Base-by-base conservation (phyloP, 2,888 invertebrate genomes). In the Andricus curvator region DNA sequence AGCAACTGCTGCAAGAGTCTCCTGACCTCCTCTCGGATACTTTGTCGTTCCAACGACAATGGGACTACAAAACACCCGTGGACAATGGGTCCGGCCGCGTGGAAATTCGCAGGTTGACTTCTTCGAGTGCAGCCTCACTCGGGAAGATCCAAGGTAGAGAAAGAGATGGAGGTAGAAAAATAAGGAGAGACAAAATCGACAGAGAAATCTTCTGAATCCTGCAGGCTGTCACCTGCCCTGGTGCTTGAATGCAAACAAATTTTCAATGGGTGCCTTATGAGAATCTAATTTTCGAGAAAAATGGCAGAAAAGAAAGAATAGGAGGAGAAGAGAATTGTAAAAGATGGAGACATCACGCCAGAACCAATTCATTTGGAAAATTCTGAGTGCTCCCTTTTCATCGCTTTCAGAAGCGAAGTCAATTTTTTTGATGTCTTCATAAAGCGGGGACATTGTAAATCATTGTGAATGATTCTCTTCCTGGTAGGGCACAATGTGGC, bases 101-200 rank as follows among this genome's bases (percentile, higher is more conserved):
- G 91, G 88, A 90, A 89, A 91, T 90, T 90, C 83, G 90, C 91
- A 90, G 91, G 91, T 92, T 91, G 91, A 90, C 91, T 90, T 88
- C 86, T 84, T 82, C 82, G 80, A 81, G 77, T 80, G 29, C 64
- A 81, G 74, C 80, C 81, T 85, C 79, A 77, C 78, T 81, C 80
- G 79, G 66, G 74, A 81, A 80, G 78, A 83, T 78, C 70, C 79
- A 62, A 29, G 70, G 70, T 64, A 74, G 79, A 74, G 77, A 68
- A 67, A 84, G 77, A 81, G 51, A 20, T 51, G 33, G 70, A 77
- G 74, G 76, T 80, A 84, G 74, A 80, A 82, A 80, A 78, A 80
- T 77, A 81, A 78, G 79, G 76, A 82, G 81, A 81, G 37, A 66
- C 77, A 84, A 84, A 29, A 44, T 77, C 33, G 56, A 78, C 77